These are phyloP conservation scores for Rhimphoctona megacephalus DNA, from an alignment of 2,888 invertebrate species.

Conservation along the genomic window DNA sequence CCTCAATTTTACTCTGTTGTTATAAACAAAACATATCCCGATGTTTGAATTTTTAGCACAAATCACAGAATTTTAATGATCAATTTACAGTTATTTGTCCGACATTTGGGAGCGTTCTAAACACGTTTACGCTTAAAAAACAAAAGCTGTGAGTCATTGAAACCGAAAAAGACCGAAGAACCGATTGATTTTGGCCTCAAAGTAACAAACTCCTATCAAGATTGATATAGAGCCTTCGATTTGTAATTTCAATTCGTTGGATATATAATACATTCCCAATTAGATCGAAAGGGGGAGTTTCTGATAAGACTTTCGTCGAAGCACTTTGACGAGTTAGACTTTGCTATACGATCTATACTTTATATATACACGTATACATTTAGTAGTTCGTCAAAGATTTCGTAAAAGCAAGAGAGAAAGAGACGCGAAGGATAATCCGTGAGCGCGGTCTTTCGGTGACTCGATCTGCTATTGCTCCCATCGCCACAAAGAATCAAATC, in stretches of 20 bases:
- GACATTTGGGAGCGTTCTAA: neutral
- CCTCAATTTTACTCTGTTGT: too few relatives aligned
- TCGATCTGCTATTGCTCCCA: constrained; percentile 80
- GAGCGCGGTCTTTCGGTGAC: constrained; percentile 78
- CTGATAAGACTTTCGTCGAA: constrained; percentile 64
- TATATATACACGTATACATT: constrained; percentile 29
- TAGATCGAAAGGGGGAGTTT: constrained; percentile 59
- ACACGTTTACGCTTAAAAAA: neutral
- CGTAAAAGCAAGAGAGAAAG: constrained; percentile 68
- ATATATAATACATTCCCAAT: constrained; percentile 54
- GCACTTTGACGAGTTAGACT: constrained; percentile 58
- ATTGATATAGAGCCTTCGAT: constrained; percentile 6
- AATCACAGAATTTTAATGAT: neutral
- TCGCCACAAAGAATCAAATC: constrained; percentile 82
- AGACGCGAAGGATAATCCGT: constrained; percentile 77
- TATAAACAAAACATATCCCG: too few relatives aligned
- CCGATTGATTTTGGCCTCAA: constrained; percentile 1
- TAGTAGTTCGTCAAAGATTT: constrained; percentile 63
- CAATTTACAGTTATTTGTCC: neutral
- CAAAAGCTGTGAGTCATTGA: neutral
- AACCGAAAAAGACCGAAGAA: neutral
- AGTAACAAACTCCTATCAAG: neutral
- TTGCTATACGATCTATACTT: constrained; percentile 9
- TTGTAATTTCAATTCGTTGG: constrained; percentile 30
- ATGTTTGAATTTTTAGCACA: neutral